phyloP scores from a whole-genome alignment of 2,888 invertebrate genomes.

The Bellardia pandia region DNA sequence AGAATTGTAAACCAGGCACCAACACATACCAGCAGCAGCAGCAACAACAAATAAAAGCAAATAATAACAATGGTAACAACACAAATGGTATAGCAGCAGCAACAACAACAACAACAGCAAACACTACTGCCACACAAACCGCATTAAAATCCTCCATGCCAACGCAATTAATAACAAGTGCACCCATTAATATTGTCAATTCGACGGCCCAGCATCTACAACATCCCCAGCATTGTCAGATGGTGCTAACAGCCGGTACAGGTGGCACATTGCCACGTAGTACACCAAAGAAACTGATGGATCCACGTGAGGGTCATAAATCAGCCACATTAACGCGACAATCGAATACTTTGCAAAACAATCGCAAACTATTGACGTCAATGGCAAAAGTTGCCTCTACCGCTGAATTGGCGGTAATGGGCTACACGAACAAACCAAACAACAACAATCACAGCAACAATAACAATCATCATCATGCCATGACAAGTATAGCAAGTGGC shows the following conservation, averaged over 20 bases:
- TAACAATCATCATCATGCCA: slow-evolving; percentile 4
- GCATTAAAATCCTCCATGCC: slow-evolving; percentile 57
- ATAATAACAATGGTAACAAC: slow-evolving; percentile 35
- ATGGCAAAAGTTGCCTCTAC: slow-evolving; percentile 81
- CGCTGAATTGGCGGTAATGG: slow-evolving; percentile 77
- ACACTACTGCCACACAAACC: neutral
- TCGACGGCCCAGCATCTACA: slow-evolving; percentile 75
- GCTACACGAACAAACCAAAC: slow-evolving; percentile 63
- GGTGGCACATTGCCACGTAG: slow-evolving; percentile 81
- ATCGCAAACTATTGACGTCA: slow-evolving; percentile 73
- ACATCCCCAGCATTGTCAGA: slow-evolving; percentile 78
- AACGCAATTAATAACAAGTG: slow-evolving; percentile 65
- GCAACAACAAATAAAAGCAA: slow-evolving; percentile 38
- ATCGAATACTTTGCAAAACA: slow-evolving; percentile 74
- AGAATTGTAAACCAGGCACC: slow-evolving; percentile 64
- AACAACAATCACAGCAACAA: slow-evolving; percentile 30
- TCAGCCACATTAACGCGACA: slow-evolving; percentile 81
- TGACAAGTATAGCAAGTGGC: slow-evolving; percentile 67
- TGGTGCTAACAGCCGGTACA: slow-evolving; percentile 78
- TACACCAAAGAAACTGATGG: slow-evolving; percentile 80
- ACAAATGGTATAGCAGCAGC: slow-evolving; percentile 15
- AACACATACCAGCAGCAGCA: slow-evolving; percentile 29
- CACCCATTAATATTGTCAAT: slow-evolving; percentile 73
- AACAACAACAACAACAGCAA: slow-evolving; percentile 41
- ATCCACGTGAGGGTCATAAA: slow-evolving; percentile 77